Evolutionary conservation across 1,140 invertebrate species (phyloP), one percentile per base, ranked within the genome.

Genomic region (Aphelinus certus): DNA sequence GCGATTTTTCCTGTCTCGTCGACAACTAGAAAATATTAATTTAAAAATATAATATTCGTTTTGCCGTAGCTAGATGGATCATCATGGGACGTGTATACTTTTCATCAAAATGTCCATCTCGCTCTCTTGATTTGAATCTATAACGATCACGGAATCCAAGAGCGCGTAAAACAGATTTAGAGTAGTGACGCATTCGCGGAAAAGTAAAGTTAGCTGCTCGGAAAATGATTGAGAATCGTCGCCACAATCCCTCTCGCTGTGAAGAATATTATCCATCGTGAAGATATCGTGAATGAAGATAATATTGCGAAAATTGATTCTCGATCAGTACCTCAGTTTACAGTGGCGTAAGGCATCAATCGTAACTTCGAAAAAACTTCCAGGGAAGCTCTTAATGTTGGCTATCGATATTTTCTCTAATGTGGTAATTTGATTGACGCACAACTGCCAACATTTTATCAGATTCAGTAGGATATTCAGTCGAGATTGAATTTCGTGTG

Each of bases 371-470:
- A 79, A 81, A 6, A 83, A 64, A 77, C 69, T 81, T 6, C 55
- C 58, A 26, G 79, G 60, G 69, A 85, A 66, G 0, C 76, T 65
- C 71, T 81, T 76, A 3, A 86, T 64, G 26, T 76, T 64, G 0
- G n/a, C 26, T 47, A 79, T 76, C 1, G 78, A 71, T n/a, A 84
- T 60, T 72, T 79, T 73, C 6, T 71, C 45, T 3, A 81, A 47
- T 3, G 56, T 51, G 49, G 81, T 81, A 3, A 84, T 48, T 3
- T 78, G 78, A 58, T 81, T 75, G 51, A 86, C 69, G 5, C 77
- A 82, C 45, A 79, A 79, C 43, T 82, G 26, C 83, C 84, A 86
- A 10, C 83, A 81, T 46, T 77, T 76, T 56, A 86, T 72, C 10
- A 83, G n/a, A 10, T 71, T 68, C 0, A 77, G 51, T 48, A 83